These are phyloP conservation scores for Homarus americanus DNA, from an alignment of 1,140 invertebrate genomes.

Conservation along the genomic window DNA sequence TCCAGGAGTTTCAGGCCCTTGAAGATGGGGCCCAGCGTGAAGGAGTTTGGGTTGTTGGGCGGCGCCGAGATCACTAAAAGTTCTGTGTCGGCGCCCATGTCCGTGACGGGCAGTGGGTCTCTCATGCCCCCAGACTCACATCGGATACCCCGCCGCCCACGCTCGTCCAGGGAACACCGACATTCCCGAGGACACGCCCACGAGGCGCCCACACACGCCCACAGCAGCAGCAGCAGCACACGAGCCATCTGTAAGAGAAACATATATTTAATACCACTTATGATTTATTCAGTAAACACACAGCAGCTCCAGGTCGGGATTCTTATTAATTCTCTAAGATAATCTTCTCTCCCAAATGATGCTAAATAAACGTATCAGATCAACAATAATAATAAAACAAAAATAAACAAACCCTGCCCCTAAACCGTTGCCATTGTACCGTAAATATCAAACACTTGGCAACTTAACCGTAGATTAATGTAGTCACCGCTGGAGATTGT, in stretches of 20 bases:
- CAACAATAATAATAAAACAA: not conserved
- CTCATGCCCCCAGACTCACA: slow-evolving; percentile 83
- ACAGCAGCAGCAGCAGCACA: slow-evolving; percentile 38
- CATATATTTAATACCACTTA: not conserved
- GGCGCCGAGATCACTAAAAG: slow-evolving; percentile 86
- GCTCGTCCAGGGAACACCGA: slow-evolving; percentile 76
- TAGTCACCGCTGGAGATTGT: no score
- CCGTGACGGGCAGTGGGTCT: slow-evolving; percentile 81
- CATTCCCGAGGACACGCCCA: slow-evolving; percentile 76
- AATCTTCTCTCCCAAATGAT: not conserved
- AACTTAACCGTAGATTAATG: no score
- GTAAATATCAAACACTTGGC: no score
- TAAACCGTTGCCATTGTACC: no score
- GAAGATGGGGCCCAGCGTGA: slow-evolving; percentile 87
- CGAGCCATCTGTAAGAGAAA: slow-evolving; percentile 43
- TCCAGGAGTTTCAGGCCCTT: slow-evolving; percentile 84
- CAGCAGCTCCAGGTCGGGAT: not conserved
- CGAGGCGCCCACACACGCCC: slow-evolving; percentile 15
- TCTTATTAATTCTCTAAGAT: not conserved
- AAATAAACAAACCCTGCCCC: not conserved
- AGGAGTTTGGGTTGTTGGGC: slow-evolving; percentile 81
- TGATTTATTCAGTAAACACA: not conserved
- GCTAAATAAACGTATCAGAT: not conserved
- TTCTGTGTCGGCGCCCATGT: slow-evolving; percentile 83
- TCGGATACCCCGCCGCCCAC: slow-evolving; percentile 76